Evolutionary conservation across 2,888 invertebrate genomes (phyloP).

Genomic region (Leuctra nigra): DNA sequence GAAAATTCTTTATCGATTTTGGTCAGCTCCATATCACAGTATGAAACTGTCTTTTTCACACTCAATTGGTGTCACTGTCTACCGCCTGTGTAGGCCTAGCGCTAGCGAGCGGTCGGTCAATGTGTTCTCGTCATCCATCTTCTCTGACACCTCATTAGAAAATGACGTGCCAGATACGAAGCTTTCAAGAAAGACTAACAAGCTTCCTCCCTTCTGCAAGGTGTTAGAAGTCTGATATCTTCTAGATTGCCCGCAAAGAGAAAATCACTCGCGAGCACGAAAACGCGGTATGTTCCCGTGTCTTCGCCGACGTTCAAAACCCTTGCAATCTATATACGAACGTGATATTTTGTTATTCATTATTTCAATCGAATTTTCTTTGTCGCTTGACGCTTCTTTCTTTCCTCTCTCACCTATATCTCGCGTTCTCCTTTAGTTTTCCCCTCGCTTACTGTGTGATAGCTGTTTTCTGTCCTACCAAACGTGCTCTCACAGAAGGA

Average conservation of each 20-base stretch:
- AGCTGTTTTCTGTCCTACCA: no score
- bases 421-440: not conserved
- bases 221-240: conserved; percentile 2
- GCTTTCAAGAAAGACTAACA: not conserved
- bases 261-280: not conserved
- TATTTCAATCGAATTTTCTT: not conserved
- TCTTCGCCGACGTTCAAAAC: no score
- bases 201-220: not conserved
- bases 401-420: not conserved
- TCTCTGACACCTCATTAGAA: conserved; percentile 13
- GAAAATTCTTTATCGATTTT: no score
- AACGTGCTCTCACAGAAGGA: not conserved
- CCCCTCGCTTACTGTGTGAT: no score
- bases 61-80: no score
- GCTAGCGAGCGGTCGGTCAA: no score
- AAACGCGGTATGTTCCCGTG: no score
- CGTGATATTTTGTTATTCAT: not conserved
- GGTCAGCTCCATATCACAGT: no score
- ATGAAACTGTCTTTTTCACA: no score
- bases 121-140: conserved; percentile 10
- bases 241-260: not conserved
- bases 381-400: no score
- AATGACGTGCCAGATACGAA: conserved; percentile 11
- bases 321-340: no score
- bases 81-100: no score